Conservation (phyloP, 2,113 vertebrate genomes). For the Coracopsis vasa region DNA sequence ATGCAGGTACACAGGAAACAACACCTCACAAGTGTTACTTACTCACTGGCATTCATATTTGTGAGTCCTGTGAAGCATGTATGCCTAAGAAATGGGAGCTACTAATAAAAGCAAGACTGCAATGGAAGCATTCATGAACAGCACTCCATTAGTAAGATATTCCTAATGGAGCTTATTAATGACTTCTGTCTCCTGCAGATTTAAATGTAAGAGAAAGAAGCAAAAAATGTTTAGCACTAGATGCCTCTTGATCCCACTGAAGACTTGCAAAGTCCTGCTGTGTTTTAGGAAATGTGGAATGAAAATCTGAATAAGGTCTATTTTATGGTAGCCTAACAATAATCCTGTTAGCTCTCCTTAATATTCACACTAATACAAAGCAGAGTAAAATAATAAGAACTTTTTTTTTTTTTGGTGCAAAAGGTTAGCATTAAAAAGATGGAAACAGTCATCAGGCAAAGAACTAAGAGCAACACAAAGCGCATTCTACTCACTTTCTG, state of each 20-base stretch:
- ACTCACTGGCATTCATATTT: neutral
- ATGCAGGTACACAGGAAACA: neutral
- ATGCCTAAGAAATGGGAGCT: neutral
- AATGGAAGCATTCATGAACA: neutral
- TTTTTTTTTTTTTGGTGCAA: neutral
- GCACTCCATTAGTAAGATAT: neutral
- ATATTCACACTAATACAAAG: neutral
- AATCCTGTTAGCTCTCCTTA: conserved; percentile 72
- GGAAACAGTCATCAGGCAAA: conserved; percentile 64
- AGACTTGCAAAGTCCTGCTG: conserved; percentile 70
- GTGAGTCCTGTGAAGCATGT: neutral
- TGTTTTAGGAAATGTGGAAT: neutral
- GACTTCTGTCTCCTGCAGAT: neutral
- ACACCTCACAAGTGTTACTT: neutral
- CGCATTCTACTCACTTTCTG: conserved; percentile 56
- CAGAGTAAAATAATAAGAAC: neutral
- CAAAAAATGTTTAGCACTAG: neutral
- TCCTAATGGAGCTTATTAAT: neutral
- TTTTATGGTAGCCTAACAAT: conserved; percentile 51
- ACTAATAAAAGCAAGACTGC: conserved; percentile 5
- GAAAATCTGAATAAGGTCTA: conserved; percentile 80
- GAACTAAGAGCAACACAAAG: conserved; percentile 72
- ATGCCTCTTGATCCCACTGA: conserved; percentile 63
- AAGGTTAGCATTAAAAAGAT: neutral
- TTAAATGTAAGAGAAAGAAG: conserved; percentile 24